Evolutionary conservation across 2,797 vertebrate species (phyloP).

Genomic region (Myotis myotis): DNA sequence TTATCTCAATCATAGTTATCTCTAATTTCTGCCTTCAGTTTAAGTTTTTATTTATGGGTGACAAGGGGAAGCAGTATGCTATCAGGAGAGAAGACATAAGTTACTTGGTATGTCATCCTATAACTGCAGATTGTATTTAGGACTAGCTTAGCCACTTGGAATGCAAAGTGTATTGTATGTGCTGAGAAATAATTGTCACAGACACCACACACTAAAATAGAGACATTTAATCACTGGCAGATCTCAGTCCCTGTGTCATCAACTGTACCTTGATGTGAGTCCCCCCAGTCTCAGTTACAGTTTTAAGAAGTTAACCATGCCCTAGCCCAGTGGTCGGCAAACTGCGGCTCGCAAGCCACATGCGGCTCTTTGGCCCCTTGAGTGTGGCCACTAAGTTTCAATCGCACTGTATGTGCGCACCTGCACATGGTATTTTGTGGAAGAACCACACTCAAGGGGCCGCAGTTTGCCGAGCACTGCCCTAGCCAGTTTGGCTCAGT

Average conservation of each 20-base stretch:
- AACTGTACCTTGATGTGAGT: not conserved
- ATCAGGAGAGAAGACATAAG: not conserved
- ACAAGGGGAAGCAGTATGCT: not conserved
- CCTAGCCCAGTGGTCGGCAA: not conserved
- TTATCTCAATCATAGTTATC: not conserved
- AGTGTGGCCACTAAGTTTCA: no score
- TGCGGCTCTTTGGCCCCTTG: no score
- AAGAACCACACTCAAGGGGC: no score
- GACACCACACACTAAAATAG: not conserved
- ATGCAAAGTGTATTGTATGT: not conserved
- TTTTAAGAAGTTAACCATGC: not conserved
- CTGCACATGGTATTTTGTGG: no score
- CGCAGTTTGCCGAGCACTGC: no score
- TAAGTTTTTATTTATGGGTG: not conserved
- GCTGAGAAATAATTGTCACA: not conserved
- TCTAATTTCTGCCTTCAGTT: not conserved
- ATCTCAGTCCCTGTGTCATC: not conserved
- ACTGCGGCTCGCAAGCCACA: no score
- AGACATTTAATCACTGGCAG: not conserved
- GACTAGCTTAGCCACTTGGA: rapidly evolving
- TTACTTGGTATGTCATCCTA: not conserved
- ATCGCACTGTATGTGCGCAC: no score
- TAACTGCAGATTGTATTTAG: not conserved
- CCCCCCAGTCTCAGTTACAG: not conserved
- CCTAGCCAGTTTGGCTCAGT: not conserved